phyloP scores from a whole-genome alignment of 2,888 invertebrate genomes.

The Rhagonycha lutea region DNA sequence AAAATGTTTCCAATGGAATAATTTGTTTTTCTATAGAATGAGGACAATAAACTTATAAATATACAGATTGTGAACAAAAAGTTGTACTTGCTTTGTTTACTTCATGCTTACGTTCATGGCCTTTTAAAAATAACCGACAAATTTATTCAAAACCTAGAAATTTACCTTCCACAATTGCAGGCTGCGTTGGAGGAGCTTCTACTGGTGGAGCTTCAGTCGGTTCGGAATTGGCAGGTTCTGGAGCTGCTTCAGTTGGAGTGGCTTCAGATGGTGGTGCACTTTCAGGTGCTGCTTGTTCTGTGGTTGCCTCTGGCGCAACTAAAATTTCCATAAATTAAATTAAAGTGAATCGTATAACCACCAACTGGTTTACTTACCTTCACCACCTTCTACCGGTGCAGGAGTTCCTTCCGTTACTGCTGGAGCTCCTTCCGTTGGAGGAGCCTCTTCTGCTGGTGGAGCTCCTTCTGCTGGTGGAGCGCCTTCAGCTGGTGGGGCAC shows the following conservation, averaged over 20 bases:
- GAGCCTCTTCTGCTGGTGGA: conserved; percentile 26
- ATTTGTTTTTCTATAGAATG: background rate
- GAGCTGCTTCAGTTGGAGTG: conserved; percentile 10
- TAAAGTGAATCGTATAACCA: background rate
- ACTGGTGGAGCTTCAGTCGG: conserved; percentile 47
- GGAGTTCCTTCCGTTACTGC: conserved; percentile 28
- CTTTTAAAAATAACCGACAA: background rate
- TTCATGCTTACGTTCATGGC: background rate
- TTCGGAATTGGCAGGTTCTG: conserved; percentile 41
- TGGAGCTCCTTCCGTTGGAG: conserved; percentile 41
- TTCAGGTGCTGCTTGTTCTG: background rate
- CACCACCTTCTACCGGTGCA: conserved; percentile 32
- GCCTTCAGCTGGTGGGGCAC: conserved; percentile 33
- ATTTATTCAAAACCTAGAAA: background rate
- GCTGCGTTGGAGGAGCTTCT: conserved; percentile 46
- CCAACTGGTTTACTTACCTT: background rate
- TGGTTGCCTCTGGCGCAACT: conserved; percentile 6
- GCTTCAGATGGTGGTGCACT: conserved; percentile 33
- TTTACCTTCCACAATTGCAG: conserved; percentile 36
- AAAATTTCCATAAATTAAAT: too few species aligned
- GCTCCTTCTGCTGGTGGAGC: conserved; percentile 45
- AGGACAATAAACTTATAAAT: background rate
- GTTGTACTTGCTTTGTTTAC: background rate
- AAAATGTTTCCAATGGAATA: background rate
- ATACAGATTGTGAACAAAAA: too few species aligned